phyloP scores from a whole-genome alignment of 2,797 vertebrate genomes.

The Pangasius mekongensis region DNA sequence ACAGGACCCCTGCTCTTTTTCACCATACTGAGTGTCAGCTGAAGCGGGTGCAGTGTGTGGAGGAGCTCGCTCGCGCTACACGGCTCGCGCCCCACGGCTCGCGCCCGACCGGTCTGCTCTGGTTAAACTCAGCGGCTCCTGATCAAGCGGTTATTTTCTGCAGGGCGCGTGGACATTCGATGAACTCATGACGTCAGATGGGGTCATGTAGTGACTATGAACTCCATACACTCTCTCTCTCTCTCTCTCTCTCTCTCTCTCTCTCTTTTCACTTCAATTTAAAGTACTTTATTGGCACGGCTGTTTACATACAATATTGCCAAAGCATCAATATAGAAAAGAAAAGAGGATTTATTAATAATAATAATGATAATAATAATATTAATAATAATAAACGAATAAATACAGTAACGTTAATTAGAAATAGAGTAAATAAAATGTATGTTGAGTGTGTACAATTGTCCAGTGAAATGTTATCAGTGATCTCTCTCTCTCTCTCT shows the following conservation, averaged over 20 bases:
- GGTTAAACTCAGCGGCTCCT: not conserved
- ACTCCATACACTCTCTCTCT: not conserved
- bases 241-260: constrained; percentile 6
- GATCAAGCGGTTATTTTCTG: constrained; percentile 54
- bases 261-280: not conserved
- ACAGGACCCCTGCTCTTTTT: constrained; percentile 56
- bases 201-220: constrained; percentile 13
- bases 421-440: too few species aligned
- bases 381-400: too few species aligned
- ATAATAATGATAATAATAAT: too few species aligned
- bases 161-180: constrained; percentile 47
- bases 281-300: too few species aligned
- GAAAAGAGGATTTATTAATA: too few species aligned
- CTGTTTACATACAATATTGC: too few species aligned
- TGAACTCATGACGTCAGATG: constrained; percentile 47
- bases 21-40: constrained; percentile 43
- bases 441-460: too few species aligned
- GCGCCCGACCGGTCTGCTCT: constrained; percentile 27
- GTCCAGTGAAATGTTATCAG: too few species aligned
- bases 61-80: not conserved
- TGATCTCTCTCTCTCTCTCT: constrained; percentile 2
- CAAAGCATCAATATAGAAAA: too few species aligned
- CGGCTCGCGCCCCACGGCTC: not conserved
- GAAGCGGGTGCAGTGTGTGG: not conserved
- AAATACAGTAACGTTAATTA: too few species aligned